Base-by-base conservation (phyloP, 2,797 vertebrate species). In the Argentina silus region DNA sequence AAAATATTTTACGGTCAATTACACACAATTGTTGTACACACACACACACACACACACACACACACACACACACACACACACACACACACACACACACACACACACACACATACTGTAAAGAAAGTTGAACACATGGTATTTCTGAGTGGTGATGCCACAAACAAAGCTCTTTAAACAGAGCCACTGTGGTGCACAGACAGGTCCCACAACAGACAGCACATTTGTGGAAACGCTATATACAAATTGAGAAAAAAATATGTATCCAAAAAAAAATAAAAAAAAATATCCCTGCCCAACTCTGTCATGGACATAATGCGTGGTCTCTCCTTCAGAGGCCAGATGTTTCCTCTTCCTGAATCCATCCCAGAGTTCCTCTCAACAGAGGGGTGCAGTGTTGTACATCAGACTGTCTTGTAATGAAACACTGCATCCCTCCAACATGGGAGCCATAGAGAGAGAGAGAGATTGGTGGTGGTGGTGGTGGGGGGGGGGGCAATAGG, bases 101-200 rank as follows among this genome's bases (percentile, higher is more conserved):
- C 42, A 50, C 27, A 36, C 27, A 36, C 6, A 71, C 69, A 63
- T 83, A 90, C 86, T 50, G 48, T 3, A 78, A 73, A 53, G 21
- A 21, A 19, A n/a, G 10, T 7, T 17, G 55, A 47, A 19, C 47
- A 70, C 12, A 45, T 68, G 27, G 90, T 86, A 89, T 93, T 93
- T 21, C 59, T 51, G 50, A 56, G 94, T 93, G 93, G 91, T 94
- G 92, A 86, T 93, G 88, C 90, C 92, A 93, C 89, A 95, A 92
- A 87, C 88, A 45, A 90, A 93, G 96, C 95, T 97, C 96, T 96
- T 98, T 95, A 95, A 98, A 98, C 97, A 98, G 96, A 98, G 96
- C 96, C 93, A 91, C 91, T 81, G 82, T 86, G 92, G 90, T 89
- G 93, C 83, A 93, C 88, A 36, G 89, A 91, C 94, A 90, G 92